These are phyloP conservation scores for Lepus europaeus DNA, from an alignment of 2,113 vertebrate genomes.

Conservation along the genomic window DNA sequence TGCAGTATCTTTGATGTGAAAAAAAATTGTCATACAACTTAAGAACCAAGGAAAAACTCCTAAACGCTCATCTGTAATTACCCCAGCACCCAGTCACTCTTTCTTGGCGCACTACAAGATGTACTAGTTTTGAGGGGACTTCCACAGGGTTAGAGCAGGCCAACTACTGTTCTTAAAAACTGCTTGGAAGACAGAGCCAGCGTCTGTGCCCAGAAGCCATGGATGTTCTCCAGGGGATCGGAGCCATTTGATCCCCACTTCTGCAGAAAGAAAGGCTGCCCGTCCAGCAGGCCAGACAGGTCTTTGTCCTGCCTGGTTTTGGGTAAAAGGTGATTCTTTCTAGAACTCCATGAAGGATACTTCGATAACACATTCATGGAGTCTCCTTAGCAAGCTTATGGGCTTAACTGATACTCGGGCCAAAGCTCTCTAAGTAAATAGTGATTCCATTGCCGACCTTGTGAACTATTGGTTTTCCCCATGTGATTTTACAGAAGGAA, in stretches of 20 bases:
- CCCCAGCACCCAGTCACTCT: neutral
- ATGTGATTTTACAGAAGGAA: neutral
- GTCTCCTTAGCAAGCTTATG: conserved; percentile 14
- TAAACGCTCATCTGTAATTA: neutral
- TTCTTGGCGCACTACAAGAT: neutral
- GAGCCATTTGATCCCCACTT: neutral
- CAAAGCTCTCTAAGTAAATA: neutral
- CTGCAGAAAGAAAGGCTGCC: neutral
- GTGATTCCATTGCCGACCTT: neutral
- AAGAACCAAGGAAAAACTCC: neutral
- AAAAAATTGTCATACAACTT: neutral
- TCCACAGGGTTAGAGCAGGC: neutral
- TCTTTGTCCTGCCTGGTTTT: neutral
- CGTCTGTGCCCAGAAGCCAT: neutral
- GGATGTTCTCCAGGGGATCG: neutral
- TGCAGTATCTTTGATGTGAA: neutral
- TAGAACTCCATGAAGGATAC: neutral
- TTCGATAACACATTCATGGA: neutral
- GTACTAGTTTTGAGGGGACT: neutral
- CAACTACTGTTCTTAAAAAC: neutral
- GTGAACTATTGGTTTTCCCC: neutral
- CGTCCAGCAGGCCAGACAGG: neutral
- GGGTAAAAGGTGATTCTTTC: neutral
- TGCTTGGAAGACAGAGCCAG: neutral
- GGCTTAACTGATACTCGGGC: neutral